phyloP scores from a whole-genome alignment of 2,113 vertebrate species.

The Noturus placidus region DNA sequence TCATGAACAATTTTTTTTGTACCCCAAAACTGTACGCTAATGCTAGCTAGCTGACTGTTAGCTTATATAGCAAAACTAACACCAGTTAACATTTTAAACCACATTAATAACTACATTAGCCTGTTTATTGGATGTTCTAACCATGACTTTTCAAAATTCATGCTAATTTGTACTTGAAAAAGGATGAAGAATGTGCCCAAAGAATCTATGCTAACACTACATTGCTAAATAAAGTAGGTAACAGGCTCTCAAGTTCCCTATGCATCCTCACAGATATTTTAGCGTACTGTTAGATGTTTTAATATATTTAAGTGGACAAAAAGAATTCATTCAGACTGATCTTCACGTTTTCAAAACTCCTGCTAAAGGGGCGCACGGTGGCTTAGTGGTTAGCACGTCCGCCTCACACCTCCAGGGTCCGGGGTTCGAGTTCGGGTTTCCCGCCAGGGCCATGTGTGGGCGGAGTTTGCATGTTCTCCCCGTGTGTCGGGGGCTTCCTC shows the following conservation, averaged over 20 bases:
- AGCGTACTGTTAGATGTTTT: neutral
- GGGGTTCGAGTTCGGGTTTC: too few relatives aligned
- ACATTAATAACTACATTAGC: neutral
- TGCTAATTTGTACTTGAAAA: neutral
- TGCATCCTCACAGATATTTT: neutral
- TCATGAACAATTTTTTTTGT: neutral
- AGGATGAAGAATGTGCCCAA: neutral
- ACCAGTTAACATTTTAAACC: neutral
- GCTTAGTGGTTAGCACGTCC: too few relatives aligned
- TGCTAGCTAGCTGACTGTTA: neutral
- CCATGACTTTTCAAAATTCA: neutral
- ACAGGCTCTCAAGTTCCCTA: neutral
- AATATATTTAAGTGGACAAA: neutral
- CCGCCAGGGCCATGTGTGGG: too few relatives aligned
- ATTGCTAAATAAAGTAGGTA: neutral
- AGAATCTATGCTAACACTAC: neutral
- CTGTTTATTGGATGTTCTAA: neutral
- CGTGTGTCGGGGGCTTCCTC: too few relatives aligned
- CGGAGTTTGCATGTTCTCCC: too few relatives aligned
- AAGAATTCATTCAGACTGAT: neutral
- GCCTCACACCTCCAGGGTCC: too few relatives aligned
- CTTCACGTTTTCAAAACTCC: neutral
- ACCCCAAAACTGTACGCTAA: neutral
- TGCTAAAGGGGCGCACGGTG: too few relatives aligned
- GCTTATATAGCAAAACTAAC: neutral